A percentile compares a stretch with the other conserved stretches of the same genome.
Conservation (phyloP, 1,140 invertebrate species). For the Calliopsis andreniformis region DNA sequence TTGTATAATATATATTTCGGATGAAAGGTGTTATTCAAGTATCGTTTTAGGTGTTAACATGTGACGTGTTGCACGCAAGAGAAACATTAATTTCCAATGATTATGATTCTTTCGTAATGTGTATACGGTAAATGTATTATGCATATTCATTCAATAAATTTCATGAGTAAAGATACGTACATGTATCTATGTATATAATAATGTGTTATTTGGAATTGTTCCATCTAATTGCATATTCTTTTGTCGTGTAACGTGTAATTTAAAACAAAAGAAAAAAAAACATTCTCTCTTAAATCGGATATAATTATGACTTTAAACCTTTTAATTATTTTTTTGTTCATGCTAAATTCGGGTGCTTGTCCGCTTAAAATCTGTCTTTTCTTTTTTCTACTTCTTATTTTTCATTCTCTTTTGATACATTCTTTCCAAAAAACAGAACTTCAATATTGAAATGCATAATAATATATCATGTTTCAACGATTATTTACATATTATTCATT, state of each 20-base stretch:
- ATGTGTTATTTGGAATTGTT: conserved; percentile 32
- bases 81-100: conserved; percentile 32
- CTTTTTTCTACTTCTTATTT: neutral
- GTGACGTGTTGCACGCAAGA: conserved; percentile 14
- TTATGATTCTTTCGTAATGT: conserved; percentile 33
- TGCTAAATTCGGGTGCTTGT: neutral
- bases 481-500: conserved; percentile 29
- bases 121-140: conserved; percentile 52
- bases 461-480: conserved; percentile 3
- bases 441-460: neutral
- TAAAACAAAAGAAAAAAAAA: too few relatives aligned
- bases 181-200: conserved; percentile 33
- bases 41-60: conserved; percentile 23
- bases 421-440: neutral
- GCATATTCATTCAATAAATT: conserved; percentile 52
- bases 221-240: conserved; percentile 34
- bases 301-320: neutral
- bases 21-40: conserved; percentile 16
- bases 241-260: neutral
- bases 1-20: conserved; percentile 35
- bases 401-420: neutral
- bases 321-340: conserved; percentile 1
- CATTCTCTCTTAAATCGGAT: neutral
- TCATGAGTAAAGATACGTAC: conserved; percentile 40
- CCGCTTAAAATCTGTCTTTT: neutral